Conservation (phyloP, 2,113 vertebrate species). For the Crotalus viridis region DNA sequence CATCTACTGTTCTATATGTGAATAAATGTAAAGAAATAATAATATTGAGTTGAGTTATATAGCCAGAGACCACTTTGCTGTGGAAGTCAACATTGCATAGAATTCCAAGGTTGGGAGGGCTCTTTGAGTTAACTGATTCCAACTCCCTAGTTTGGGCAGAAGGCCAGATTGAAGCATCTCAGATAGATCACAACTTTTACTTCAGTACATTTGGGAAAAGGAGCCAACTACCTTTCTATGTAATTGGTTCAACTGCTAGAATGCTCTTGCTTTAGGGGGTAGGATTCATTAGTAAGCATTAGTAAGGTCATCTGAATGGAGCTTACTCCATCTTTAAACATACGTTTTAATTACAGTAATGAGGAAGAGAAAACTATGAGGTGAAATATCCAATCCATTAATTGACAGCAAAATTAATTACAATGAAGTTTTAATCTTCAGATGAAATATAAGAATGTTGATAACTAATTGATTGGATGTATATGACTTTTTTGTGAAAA, state of each 20-base stretch:
- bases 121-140: neutral
- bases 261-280: neutral
- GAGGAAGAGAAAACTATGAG: neutral
- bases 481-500: slow-evolving; percentile 7
- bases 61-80: neutral
- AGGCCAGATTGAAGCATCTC: neutral
- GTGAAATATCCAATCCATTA: slow-evolving; percentile 4
- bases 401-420: slow-evolving; percentile 2
- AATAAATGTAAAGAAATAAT: neutral
- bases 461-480: neutral
- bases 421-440: slow-evolving; percentile 9
- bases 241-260: neutral
- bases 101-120: neutral
- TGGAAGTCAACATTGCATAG: neutral
- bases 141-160: neutral
- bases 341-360: neutral
- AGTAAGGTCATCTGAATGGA: neutral
- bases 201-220: neutral
- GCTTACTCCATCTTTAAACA: neutral
- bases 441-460: neutral
- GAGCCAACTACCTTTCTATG: neutral
- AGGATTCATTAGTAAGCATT: neutral
- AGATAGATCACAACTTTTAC: neutral
- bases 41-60: neutral
- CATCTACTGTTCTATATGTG: neutral